Percentiles rank a stretch among this genome's conserved stretches.
Evolutionary conservation across 2,113 vertebrate species (phyloP).

Genomic region (Lophochroa leadbeateri): DNA sequence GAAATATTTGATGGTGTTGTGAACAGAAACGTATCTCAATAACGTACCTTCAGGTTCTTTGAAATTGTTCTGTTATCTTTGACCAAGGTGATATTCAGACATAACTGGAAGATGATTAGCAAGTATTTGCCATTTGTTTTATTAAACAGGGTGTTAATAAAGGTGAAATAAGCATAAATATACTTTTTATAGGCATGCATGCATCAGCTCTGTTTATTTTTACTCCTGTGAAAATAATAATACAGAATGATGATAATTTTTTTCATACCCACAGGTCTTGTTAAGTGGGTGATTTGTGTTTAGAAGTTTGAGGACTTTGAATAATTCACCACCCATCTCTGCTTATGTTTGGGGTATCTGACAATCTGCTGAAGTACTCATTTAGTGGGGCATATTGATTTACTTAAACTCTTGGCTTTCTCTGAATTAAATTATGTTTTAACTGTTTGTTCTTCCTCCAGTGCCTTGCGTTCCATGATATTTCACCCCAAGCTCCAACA

Average conservation of each 20-base stretch:
- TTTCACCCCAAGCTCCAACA: conserved; percentile 92
- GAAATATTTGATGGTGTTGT: not conserved
- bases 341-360: not conserved
- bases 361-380: not conserved
- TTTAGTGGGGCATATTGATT: not conserved
- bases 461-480: conserved; percentile 93
- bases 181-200: not conserved
- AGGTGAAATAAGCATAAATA: not conserved
- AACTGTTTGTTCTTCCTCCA: conserved; percentile 38
- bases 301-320: not conserved
- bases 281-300: not conserved
- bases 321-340: not conserved
- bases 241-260: not conserved
- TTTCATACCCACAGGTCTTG: not conserved
- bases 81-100: not conserved
- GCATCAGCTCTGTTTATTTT: not conserved
- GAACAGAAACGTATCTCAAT: not conserved
- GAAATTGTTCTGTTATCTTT: not conserved
- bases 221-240: not conserved
- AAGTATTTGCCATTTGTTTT: not conserved
- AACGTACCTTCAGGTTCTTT: not conserved
- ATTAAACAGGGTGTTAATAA: not conserved
- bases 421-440: not conserved
- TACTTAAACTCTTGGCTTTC: not conserved
- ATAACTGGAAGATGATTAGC: not conserved